phyloP scores from a whole-genome alignment of 2,113 vertebrate species.

The Etia nguti region DNA sequence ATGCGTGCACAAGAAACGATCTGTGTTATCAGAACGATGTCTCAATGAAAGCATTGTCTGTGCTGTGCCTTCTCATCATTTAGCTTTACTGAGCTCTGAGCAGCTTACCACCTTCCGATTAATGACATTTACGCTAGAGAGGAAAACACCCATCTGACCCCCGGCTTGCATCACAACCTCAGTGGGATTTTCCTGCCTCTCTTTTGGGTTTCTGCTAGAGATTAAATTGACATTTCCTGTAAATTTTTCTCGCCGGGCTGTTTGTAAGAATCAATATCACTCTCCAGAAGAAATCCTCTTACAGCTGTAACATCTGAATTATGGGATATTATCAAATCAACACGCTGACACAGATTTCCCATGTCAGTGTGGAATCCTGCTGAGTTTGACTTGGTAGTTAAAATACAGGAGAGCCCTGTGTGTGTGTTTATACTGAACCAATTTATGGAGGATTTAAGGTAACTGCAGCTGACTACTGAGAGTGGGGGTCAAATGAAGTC shows the following conservation, averaged over 20 bases:
- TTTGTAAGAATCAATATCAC: constrained; percentile 37
- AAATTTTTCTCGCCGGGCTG: not conserved
- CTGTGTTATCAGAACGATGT: constrained; percentile 1
- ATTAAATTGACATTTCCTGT: constrained; percentile 5
- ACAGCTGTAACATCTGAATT: constrained; percentile 19
- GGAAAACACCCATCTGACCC: not conserved
- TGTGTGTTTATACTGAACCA: not conserved
- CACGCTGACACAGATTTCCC: not conserved
- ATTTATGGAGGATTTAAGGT: not conserved
- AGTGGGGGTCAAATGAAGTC: not conserved
- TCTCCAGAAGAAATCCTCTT: constrained; percentile 23
- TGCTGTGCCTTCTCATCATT: constrained; percentile 3
- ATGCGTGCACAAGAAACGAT: not conserved
- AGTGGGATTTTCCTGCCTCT: not conserved
- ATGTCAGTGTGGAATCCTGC: not conserved
- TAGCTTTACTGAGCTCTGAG: not conserved
- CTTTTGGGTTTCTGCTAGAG: not conserved
- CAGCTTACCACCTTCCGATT: not conserved
- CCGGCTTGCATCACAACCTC: not conserved
- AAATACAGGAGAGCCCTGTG: not conserved
- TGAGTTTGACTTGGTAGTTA: not conserved
- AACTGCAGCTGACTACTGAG: not conserved
- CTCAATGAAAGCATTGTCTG: not conserved
- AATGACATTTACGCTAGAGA: not conserved
- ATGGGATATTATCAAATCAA: constrained; percentile 28